phyloP scores from a whole-genome alignment of 2,113 vertebrate species.

The Pan troglodytes region NHGRI_mPanTro3-v2.1_pri NC_072413.2:67139501-67140000 shows the following conservation, averaged over 20 bases:
- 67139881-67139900: conserved; percentile 98
- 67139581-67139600: conserved; percentile 60
- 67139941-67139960: conserved; percentile 96
- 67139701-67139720: conserved; percentile 25
- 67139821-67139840: conserved; percentile 98
- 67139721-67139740: conserved; percentile 53
- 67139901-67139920: conserved; percentile 96
- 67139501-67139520: conserved; percentile 67
- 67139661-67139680: conserved; percentile 54
- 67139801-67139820: conserved; percentile 70
- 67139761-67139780: conserved; percentile 48
- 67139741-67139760: neutral
- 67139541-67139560: conserved; percentile 30
- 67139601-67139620: conserved; percentile 87
- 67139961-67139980: conserved; percentile 92
- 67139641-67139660: conserved; percentile 57
- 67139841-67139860: conserved; percentile 99
- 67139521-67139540: conserved; percentile 48
- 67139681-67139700: conserved; percentile 72
- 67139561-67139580: conserved; percentile 31
- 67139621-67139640: conserved; percentile 78
- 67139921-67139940: conserved; percentile 93
- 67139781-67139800: conserved; percentile 33
- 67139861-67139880: conserved; percentile 99
- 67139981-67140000: conserved; percentile 96